Evolutionary conservation across 2,888 invertebrate species (phyloP).

Genomic region (Asteroscopus sphinx): DNA sequence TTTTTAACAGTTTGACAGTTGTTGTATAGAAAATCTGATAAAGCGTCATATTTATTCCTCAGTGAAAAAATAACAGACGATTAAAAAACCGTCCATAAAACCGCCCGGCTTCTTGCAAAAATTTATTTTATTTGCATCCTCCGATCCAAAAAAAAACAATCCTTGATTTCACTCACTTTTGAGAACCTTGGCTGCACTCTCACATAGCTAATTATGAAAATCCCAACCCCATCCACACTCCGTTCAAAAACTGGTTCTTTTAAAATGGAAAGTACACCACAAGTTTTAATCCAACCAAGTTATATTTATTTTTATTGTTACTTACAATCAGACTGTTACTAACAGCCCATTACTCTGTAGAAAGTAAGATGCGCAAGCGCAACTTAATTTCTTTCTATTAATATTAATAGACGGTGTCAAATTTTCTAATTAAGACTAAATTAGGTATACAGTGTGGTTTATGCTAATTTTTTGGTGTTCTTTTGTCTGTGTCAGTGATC

Average conservation of each 20-base stretch:
- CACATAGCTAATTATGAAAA: conserved; percentile 2
- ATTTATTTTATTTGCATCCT: too few species aligned
- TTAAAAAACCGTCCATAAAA: neutral
- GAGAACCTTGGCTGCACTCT: too few species aligned
- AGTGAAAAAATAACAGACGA: too few species aligned
- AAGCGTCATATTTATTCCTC: too few species aligned
- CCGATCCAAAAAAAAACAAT: too few species aligned
- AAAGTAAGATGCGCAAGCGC: conserved; percentile 69
- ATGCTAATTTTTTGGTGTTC: conserved; percentile 39
- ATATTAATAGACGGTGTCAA: conserved; percentile 62
- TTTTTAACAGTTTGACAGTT: too few species aligned
- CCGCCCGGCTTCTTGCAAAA: too few species aligned
- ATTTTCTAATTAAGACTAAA: conserved; percentile 60
- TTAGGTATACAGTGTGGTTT: conserved; percentile 41
- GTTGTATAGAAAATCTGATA: too few species aligned
- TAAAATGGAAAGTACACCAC: conserved; percentile 66
- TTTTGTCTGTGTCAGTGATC: conserved; percentile 21
- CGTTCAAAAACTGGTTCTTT: conserved; percentile 41
- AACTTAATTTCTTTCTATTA: conserved; percentile 66
- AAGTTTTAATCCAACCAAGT: conserved; percentile 47
- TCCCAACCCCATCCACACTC: conserved; percentile 3
- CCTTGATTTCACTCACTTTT: too few species aligned
- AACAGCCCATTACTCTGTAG: conserved; percentile 72
- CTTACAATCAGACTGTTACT: conserved; percentile 76
- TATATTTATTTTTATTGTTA: conserved; percentile 71